Percentiles rank a stretch among this genome's conserved stretches.
Conservation (phyloP, 2,888 invertebrate species). For the Brachyopa scutellaris region DNA sequence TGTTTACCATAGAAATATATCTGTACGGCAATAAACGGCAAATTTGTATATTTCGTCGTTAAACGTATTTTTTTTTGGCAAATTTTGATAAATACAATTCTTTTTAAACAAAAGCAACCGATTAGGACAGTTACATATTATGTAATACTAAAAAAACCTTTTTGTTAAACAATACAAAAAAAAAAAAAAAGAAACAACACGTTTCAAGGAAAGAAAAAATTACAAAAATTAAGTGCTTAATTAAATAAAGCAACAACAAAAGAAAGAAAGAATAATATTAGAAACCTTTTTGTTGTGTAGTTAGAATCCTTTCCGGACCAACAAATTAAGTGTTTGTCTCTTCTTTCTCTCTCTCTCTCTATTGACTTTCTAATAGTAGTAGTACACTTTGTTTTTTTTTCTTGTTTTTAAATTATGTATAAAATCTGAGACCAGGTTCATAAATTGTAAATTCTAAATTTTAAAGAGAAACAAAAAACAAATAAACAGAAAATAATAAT, state of each 20-base stretch:
- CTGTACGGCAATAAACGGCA: slow-evolving; percentile 68
- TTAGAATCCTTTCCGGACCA: slow-evolving; percentile 56
- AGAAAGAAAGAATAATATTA: slow-evolving; percentile 47
- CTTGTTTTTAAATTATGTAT: slow-evolving; percentile 28
- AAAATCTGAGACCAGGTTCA: slow-evolving; percentile 57
- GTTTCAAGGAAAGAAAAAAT: slow-evolving; percentile 35
- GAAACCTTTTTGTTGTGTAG: slow-evolving; percentile 59
- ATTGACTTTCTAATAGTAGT: slow-evolving; percentile 39
- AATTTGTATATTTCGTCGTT: slow-evolving; percentile 55
- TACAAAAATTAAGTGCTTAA: slow-evolving; percentile 36
- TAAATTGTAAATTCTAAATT: slow-evolving; percentile 72
- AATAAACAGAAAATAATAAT: slow-evolving; percentile 64
- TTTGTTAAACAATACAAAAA: slow-evolving; percentile 19
- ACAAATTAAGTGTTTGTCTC: slow-evolving; percentile 59
- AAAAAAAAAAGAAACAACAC: too few species aligned
- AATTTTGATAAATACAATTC: slow-evolving; percentile 4
- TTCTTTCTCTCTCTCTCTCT: slow-evolving; percentile 41
- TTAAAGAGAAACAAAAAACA: slow-evolving; percentile 68
- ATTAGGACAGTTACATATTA: not conserved
- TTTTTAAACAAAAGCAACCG: slow-evolving; percentile 4
- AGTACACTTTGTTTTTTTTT: slow-evolving; percentile 44
- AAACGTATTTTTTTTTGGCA: slow-evolving; percentile 5
- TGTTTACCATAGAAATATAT: too few species aligned
- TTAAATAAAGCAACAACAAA: slow-evolving; percentile 55
- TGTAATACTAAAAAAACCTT: not conserved